Conservation (phyloP, 2,888 invertebrate species). For the Conops quadrifasciatus region DNA sequence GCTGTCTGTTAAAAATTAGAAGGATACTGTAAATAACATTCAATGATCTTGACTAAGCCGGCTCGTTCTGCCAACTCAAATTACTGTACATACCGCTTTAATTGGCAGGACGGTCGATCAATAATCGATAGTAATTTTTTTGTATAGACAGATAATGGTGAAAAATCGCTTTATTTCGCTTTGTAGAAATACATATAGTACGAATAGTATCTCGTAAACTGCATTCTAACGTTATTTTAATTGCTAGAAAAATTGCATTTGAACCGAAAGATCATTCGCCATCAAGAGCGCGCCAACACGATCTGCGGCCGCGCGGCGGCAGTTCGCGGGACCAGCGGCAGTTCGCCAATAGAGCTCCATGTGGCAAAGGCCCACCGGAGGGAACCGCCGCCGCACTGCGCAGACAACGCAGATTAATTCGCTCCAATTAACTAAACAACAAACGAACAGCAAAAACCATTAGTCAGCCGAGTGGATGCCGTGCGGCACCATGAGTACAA, state of each 20-base stretch:
- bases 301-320: not conserved
- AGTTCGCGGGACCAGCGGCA: not conserved
- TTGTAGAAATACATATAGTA: too few species aligned
- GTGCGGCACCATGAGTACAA: not conserved
- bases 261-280: not conserved
- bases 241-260: conserved; percentile 28
- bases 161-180: conserved; percentile 25
- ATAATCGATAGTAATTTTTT: conserved; percentile 17
- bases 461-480: conserved; percentile 15
- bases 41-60: not conserved
- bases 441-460: conserved; percentile 31
- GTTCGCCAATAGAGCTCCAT: conserved; percentile 18
- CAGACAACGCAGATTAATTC: conserved; percentile 34
- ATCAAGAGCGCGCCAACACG: conserved; percentile 1
- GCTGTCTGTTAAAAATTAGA: not conserved
- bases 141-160: not conserved
- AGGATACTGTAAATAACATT: not conserved
- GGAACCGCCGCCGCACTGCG: not conserved
- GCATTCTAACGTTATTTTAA: conserved; percentile 32
- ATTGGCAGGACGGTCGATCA: conserved; percentile 1
- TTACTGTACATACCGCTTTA: conserved; percentile 7
- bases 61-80: too few species aligned
- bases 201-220: too few species aligned
- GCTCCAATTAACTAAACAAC: conserved; percentile 34
- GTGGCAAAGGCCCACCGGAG: not conserved